A percentile compares a stretch with the other conserved stretches of the same genome.
These are phyloP conservation scores for Oryzias dopingdopingensis DNA, from an alignment of 2,797 vertebrate species.

Conservation along the genomic window DNA sequence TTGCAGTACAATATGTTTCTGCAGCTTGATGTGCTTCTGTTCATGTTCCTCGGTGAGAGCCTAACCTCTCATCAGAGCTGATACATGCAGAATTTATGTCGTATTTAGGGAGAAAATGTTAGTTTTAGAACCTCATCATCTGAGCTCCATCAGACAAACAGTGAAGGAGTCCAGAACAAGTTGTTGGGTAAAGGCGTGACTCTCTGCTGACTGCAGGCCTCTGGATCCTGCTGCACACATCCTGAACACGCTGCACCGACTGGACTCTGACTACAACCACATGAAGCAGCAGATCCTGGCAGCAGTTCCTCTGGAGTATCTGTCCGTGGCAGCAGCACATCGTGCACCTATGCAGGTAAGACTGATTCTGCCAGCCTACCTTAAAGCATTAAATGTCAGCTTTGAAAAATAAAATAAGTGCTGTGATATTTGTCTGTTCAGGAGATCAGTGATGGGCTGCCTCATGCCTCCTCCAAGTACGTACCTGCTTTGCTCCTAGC, in stretches of 20 bases:
- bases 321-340: constrained; percentile 32
- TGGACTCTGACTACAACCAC: constrained; percentile 59
- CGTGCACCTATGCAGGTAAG: constrained; percentile 62
- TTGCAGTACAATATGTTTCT: too few species aligned
- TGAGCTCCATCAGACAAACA: background rate
- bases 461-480: constrained; percentile 23
- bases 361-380: background rate
- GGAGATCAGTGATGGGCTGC: constrained; percentile 20
- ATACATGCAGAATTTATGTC: too few species aligned
- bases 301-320: constrained; percentile 64
- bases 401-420: background rate
- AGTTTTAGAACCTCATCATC: too few species aligned
- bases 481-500: background rate
- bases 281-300: constrained; percentile 60
- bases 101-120: too few species aligned
- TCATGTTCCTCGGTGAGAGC: too few species aligned
- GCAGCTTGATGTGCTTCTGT: too few species aligned
- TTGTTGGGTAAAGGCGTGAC: background rate
- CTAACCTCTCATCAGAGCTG: too few species aligned
- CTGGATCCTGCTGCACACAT: constrained; percentile 34
- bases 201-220: constrained; percentile 29
- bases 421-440: constrained; percentile 12
- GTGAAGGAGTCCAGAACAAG: background rate
- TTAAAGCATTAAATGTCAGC: too few species aligned
- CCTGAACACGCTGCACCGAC: constrained; percentile 39